Base-by-base conservation (phyloP, 2,888 invertebrate species). In the Cephus pygmeus region DNA sequence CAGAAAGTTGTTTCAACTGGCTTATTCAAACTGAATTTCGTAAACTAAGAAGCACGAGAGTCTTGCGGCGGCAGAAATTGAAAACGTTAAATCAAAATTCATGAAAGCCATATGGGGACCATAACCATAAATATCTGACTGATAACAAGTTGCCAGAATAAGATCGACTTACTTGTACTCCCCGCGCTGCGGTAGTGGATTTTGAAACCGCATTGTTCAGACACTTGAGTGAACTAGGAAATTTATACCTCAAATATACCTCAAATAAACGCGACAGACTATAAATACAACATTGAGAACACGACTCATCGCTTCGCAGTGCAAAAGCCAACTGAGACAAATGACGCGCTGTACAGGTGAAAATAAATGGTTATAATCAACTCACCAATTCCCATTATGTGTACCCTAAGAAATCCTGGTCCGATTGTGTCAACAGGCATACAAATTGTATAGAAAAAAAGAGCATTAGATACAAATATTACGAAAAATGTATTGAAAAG, bases 111-210 rank as follows among this genome's bases (percentile, higher is more conserved):
- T 2, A 56, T 9, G 9, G 15, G 15, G 2, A 23, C 9, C 56
- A 56, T 56, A 56, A 56, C 56, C 56, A 23, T 23, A 23, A 56
- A 56, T 23, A 23, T 56, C 23, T 23, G 9, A 23, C 40, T 15
- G 40, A 15, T 15, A 40, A 40, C 56, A 56, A 23, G 56, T 56
- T 56, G 9, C 9, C 23, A 56, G 23, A 56, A 56, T 56, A 23
- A 9, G 23, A 33, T 71, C 34, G 75, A 88, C 89, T 90, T 86
- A 89, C 89, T 88, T 83, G 80, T 89, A 89, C 4, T 85, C 83
- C 74, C 88, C 88, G 78, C 87, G 87, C 77, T 86, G 90, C 56
- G 86, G 80, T 77, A 89, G 81, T n/a, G 81, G 86, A 83, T 87
- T 89, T 81, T 81, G 85, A 77, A 90, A 85, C 75, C 87, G 87